Evolutionary conservation across 2,888 invertebrate genomes (phyloP).

Genomic region (Tiliacea citrago): DNA sequence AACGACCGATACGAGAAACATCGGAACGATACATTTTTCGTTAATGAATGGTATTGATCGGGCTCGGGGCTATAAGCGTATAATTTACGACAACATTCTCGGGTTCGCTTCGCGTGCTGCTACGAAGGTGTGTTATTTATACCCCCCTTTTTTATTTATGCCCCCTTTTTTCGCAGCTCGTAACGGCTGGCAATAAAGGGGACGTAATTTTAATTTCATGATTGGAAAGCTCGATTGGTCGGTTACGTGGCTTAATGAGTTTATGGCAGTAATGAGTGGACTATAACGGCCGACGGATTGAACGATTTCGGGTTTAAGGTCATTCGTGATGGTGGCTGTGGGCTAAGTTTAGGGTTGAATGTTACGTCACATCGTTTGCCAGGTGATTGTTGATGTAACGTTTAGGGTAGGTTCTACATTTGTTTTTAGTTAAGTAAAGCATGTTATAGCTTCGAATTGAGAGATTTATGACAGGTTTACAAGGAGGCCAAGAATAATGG

Average conservation of each 20-base stretch:
- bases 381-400: constrained; percentile 18
- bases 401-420: constrained; percentile 13
- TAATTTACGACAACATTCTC: constrained; percentile 87
- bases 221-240: constrained; percentile 90
- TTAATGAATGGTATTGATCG: constrained; percentile 90
- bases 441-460: neutral
- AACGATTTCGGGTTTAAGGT: constrained; percentile 76
- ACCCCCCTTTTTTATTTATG: constrained; percentile 89
- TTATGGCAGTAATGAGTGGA: constrained; percentile 84
- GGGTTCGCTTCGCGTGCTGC: constrained; percentile 84
- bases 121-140: constrained; percentile 90
- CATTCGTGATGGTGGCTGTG: constrained; percentile 60
- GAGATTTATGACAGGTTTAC: neutral
- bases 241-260: constrained; percentile 90
- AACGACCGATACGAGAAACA: constrained; percentile 77
- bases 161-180: constrained; percentile 91
- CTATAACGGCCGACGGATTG: constrained; percentile 84
- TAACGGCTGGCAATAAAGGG: constrained; percentile 89
- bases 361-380: constrained; percentile 52
- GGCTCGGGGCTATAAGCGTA: constrained; percentile 82
- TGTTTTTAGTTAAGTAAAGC: neutral
- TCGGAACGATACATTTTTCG: constrained; percentile 85
- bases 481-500: too few species aligned
- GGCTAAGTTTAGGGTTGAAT: constrained; percentile 58
- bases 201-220: constrained; percentile 90